Percentiles rank a stretch among this genome's conserved stretches.
Conservation (phyloP, 1,140 invertebrate species). For the Riptortus pedestris region DNA sequence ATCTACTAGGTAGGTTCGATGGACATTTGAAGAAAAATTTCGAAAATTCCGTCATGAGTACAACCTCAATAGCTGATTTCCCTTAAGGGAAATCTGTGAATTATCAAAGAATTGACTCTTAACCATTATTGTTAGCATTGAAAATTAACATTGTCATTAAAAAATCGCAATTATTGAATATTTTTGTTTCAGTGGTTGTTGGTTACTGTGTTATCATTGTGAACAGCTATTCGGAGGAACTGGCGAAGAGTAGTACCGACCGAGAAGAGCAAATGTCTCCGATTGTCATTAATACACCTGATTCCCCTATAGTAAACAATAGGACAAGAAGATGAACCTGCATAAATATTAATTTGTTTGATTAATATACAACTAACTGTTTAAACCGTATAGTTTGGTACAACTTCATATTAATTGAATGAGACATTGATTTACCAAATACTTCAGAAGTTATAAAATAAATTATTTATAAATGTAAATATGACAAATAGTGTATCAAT, state of each 20-base stretch:
- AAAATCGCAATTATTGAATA: background rate
- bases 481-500: too few relatives aligned
- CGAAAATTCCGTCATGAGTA: too few relatives aligned
- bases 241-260: background rate
- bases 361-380: background rate
- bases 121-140: background rate
- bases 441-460: too few relatives aligned
- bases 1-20: too few relatives aligned
- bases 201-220: background rate
- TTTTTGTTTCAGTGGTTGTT: background rate
- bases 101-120: too few relatives aligned
- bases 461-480: too few relatives aligned
- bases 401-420: background rate
- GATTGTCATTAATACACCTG: background rate
- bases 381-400: background rate
- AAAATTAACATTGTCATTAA: background rate
- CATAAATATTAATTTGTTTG: background rate
- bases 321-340: background rate
- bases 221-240: background rate
- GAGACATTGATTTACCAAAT: too few relatives aligned
- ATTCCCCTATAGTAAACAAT: background rate
- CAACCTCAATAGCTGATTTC: too few relatives aligned
- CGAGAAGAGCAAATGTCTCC: background rate
- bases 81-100: too few relatives aligned
- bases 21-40: too few relatives aligned